These are phyloP conservation scores for Physeter macrocephalus DNA, from an alignment of 2,113 vertebrate genomes.

Conservation along the genomic window DNA sequence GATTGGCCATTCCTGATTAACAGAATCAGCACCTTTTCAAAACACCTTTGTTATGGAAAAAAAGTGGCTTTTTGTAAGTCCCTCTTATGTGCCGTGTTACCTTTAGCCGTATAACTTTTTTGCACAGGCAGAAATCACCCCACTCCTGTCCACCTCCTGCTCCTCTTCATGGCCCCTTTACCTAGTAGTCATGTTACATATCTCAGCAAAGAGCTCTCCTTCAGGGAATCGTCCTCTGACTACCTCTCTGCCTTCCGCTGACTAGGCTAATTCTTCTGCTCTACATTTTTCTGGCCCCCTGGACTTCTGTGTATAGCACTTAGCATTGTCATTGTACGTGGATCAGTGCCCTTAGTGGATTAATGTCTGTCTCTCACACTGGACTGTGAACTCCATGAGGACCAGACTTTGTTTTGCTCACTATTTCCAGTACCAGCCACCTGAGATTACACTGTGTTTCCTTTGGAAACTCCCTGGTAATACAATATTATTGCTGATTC, in stretches of 20 bases:
- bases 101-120: background rate
- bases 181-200: background rate
- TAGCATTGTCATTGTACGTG: background rate
- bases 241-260: background rate
- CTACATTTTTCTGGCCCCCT: background rate
- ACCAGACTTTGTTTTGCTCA: background rate
- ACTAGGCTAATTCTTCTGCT: background rate
- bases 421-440: background rate
- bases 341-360: background rate
- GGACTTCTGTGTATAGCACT: background rate
- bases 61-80: background rate
- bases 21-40: background rate
- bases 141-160: rapidly evolving
- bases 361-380: background rate
- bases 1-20: background rate
- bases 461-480: background rate
- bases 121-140: background rate
- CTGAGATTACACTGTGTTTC: rapidly evolving
- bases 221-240: background rate
- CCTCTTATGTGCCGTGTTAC: too few relatives aligned
- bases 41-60: background rate
- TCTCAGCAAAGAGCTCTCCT: background rate
- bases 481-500: too few relatives aligned
- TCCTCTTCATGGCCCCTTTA: background rate
- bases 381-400: background rate